These are phyloP conservation scores for Dasysyrphus albostriatus DNA, from an alignment of 2,888 invertebrate species.

Conservation along the genomic window DNA sequence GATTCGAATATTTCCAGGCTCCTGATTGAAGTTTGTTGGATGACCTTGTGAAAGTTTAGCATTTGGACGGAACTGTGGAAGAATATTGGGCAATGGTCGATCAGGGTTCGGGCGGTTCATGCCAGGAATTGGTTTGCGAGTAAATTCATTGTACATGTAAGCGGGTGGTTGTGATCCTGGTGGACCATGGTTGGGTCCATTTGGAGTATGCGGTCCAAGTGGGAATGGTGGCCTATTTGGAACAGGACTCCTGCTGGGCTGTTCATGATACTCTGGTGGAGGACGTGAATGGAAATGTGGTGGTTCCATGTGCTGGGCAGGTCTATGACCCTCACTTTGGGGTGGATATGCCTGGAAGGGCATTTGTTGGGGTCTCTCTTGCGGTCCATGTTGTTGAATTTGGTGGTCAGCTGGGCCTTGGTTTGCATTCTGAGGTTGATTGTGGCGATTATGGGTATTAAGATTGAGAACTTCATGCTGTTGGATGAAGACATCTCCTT, in stretches of 20 bases:
- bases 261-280: conserved; percentile 68
- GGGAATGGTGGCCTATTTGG: conserved; percentile 54
- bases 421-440: conserved; percentile 77
- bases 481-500: conserved; percentile 79
- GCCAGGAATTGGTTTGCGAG: conserved; percentile 80
- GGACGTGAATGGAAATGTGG: conserved; percentile 78
- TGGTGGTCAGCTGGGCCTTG: conserved; percentile 26
- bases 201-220: conserved; percentile 34
- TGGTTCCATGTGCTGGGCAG: conserved; percentile 82
- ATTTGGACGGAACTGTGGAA: conserved; percentile 90
- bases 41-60: conserved; percentile 85
- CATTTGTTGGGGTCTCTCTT: conserved; percentile 57
- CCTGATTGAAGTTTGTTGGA: conserved; percentile 80
- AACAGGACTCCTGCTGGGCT: conserved; percentile 53
- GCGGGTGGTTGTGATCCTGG: conserved; percentile 71
- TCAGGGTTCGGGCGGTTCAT: conserved; percentile 79
- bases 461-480: conserved; percentile 82
- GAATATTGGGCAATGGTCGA: conserved; percentile 86
- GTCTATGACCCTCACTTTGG: conserved; percentile 84
- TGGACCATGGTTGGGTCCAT: conserved; percentile 67
- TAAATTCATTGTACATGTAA: conserved; percentile 80
- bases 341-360: conserved; percentile 79
- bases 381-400: conserved; percentile 46
- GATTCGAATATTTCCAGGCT: conserved; percentile 82
- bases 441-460: conserved; percentile 79